Percentiles rank a stretch among this genome's conserved stretches.
Evolutionary conservation across 2,797 vertebrate species (phyloP).

Genomic region (Hypotaenidia okinawae): DNA sequence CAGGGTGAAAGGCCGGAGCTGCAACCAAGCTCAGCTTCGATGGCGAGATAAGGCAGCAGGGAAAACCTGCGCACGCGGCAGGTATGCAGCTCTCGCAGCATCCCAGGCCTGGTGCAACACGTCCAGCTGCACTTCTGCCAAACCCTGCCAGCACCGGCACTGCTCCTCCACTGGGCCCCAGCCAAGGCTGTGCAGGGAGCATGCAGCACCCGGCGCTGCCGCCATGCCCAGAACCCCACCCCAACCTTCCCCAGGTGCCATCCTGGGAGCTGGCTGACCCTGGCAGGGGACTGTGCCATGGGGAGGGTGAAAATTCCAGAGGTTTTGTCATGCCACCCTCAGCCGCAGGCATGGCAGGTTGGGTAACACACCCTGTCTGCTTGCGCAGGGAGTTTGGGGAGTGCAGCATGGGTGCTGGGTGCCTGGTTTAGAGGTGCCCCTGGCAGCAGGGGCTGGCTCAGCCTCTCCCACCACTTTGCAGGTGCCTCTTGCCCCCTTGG

Average conservation of each 20-base stretch:
- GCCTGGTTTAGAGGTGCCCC: neutral
- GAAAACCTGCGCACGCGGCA: neutral
- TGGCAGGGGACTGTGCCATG: accelerated
- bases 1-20: neutral
- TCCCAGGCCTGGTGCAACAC: constrained; percentile 58
- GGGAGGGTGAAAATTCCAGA: neutral
- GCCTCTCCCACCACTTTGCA: neutral
- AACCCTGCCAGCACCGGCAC: neutral
- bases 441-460: accelerated
- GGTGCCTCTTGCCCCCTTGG: neutral
- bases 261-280: accelerated
- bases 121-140: constrained; percentile 28
- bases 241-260: accelerated
- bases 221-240: neutral
- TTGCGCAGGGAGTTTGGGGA: accelerated
- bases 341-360: neutral
- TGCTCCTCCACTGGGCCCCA: neutral
- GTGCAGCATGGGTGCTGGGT: accelerated
- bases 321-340: neutral
- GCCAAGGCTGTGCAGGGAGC: neutral
- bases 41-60: constrained; percentile 30
- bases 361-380: neutral
- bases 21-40: neutral
- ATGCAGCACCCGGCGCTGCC: accelerated
- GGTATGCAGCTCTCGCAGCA: neutral